Evolutionary conservation across 2,888 invertebrate genomes (phyloP), one percentile per base, ranked within the genome.

Genomic region (Notodonta ziczac): DNA sequence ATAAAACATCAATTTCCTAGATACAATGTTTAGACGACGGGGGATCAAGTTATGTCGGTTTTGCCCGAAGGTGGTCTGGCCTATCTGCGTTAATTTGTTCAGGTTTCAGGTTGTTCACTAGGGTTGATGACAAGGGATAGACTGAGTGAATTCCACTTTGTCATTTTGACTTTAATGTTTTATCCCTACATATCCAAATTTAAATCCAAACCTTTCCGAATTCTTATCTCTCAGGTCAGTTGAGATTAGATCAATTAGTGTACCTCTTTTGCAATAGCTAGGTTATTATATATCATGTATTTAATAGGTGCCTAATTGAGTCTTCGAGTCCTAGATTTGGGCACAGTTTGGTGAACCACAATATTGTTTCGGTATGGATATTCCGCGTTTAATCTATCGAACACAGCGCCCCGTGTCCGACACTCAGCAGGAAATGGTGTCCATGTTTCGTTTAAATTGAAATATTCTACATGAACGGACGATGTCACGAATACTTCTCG

Each of bases 1-100:
- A 70, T 63, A 70, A 61, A 67, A 68, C 55, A 14, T 10, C 40
- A 40, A 54, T 55, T 14, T 14, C 55, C 32, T n/a, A 13, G 55
- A 24, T 44, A 56, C 56, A 56, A 44, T 56, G 56, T 56, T 56
- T 56, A 24, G 56, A 56, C 44, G 53, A 35, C 13, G 13, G n/a
- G 54, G 59, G 72, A 60, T 77, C 80, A 69, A 39, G 13, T 63
- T 64, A 72, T n/a, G 60, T 35, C 74, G 74, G 80, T 53, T 73
- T 64, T 58, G 72, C 69, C 63, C 61, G 65, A 62, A 70, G 62
- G 57, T 59, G 48, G 60, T 46, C 13, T 13, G 56, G 56, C 59
- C 63, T 65, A 67, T 72, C 67, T 58, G 71, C 63, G 73, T 69
- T 65, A 66, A 72, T 77, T 75, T 61, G 59, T 64, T 57, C 48